Evolutionary conservation across 2,888 invertebrate species (phyloP), one percentile per base, ranked within the genome.

Genomic region (Cepaea hortensis): DNA sequence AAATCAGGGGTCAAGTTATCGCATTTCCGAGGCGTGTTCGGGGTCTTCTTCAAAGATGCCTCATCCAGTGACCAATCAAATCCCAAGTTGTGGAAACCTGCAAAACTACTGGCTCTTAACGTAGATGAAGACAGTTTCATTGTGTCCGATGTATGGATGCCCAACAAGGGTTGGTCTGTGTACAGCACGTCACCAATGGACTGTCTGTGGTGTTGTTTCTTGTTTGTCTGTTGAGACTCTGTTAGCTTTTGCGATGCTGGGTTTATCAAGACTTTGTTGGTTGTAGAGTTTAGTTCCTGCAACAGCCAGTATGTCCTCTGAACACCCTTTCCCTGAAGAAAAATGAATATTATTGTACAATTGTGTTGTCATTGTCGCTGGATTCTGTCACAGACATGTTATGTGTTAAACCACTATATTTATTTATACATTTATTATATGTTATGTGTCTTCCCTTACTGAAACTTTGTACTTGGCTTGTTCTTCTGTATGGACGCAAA

Each of bases 271-370:
- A 23, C 23, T 55, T 55, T 50, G 11, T 61, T n/a, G 55, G 9
- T n/a, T n/a, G 55, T 62, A 35, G 62, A 11, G 35, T 48, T 18
- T 20, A 82, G 72, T 73, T 87, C 85, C 2, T 77, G 70, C 15
- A 87, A 0, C 23, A 88, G 50, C 88, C 88, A 88, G 79, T 87
- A 88, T 3, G 88, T 88, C 15, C 81, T 86, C 55, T 86, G 87
- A 35, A 79, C 46, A 23, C 88, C 88, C 68, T 88, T 88, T n/a
- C 88, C 88, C 88, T 88, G 82, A 18, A n/a, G 48, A 82, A 18
- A 77, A 68, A 75, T 62, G 35, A 35, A 35, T 35, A 35, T 35
- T 35, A 35, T 35, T 35, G 35, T 35, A 35, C 35, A 35, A 35
- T 35, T 35, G 35, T 35, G 35, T 35, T 35, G 35, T 35, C 35